Conservation (phyloP, 2,888 invertebrate species). For the Tupiocoris notatus region DNA sequence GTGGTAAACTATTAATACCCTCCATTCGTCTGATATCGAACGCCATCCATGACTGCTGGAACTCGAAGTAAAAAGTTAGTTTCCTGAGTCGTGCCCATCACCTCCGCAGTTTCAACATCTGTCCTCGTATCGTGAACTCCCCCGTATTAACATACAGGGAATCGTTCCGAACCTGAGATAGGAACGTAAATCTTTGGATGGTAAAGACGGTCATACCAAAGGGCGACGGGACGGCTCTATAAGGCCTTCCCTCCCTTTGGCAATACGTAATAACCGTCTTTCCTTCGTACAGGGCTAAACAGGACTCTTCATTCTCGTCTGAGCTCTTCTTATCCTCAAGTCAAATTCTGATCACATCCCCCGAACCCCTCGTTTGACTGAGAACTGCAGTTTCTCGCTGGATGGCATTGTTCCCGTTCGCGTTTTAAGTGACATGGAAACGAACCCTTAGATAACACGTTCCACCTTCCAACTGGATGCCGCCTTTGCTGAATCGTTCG, state of each 20-base stretch:
- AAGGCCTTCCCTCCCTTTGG: conserved; percentile 8
- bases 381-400: background rate
- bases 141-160: background rate
- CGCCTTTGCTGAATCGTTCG: background rate
- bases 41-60: no score
- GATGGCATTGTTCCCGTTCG: background rate
- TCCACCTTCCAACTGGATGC: background rate
- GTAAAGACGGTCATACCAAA: conserved; percentile 28
- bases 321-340: background rate
- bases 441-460: background rate
- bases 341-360: conserved; percentile 30
- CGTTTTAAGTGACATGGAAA: background rate
- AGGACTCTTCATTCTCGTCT: background rate
- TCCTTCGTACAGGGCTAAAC: background rate
- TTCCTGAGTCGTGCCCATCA: background rate
- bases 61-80: background rate
- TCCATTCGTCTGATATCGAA: no score
- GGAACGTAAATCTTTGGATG: background rate
- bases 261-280: conserved; percentile 13
- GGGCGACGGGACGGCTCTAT: conserved; percentile 23
- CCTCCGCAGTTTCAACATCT: background rate
- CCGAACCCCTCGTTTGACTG: background rate
- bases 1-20: no score
- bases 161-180: background rate
- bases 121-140: background rate